A percentile compares a stretch with the other conserved stretches of the same genome.
These are phyloP conservation scores for Anoplopoma fimbria DNA, from an alignment of 2,113 vertebrate species.

Conservation along the genomic window DNA sequence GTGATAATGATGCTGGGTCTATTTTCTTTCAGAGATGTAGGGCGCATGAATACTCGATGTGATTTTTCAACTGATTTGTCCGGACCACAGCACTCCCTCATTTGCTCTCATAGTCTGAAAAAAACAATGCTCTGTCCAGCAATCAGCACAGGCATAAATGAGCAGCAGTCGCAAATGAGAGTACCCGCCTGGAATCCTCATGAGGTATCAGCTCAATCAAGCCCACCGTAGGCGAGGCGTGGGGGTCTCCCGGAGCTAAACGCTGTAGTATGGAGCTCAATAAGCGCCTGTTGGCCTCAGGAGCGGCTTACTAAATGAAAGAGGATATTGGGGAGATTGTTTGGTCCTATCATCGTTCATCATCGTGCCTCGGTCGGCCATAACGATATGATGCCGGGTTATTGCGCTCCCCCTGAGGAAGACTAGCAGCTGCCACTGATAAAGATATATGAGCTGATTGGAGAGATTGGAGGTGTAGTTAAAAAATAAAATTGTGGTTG, in stretches of 20 bases:
- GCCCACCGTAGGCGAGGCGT: slow-evolving; percentile 16
- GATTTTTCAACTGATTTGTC: slow-evolving; percentile 36
- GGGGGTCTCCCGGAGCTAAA: slow-evolving; percentile 40
- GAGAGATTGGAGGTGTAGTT: slow-evolving; percentile 14
- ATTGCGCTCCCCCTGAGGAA: slow-evolving; percentile 50
- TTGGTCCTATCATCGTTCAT: slow-evolving; percentile 59
- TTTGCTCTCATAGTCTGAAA: not conserved
- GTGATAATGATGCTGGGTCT: not conserved
- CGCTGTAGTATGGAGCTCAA: slow-evolving; percentile 28
- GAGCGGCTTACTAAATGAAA: slow-evolving; percentile 66
- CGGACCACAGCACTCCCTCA: not conserved
- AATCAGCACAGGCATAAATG: slow-evolving; percentile 21
- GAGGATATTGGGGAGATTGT: slow-evolving; percentile 68
- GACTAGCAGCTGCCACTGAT: slow-evolving; percentile 62
- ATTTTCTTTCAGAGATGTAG: slow-evolving; percentile 20
- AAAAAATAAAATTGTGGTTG: not conserved
- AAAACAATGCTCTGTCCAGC: slow-evolving; percentile 25
- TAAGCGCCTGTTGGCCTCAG: slow-evolving; percentile 48
- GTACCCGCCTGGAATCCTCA: slow-evolving; percentile 34
- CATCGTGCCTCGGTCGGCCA: slow-evolving; percentile 26
- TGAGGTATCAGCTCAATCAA: slow-evolving; percentile 52
- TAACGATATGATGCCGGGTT: slow-evolving; percentile 41
- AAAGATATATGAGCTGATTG: slow-evolving; percentile 48
- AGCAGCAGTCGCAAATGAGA: slow-evolving; percentile 29
- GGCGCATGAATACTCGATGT: not conserved